A percentile compares a stretch with the other conserved stretches of the same genome.
Evolutionary conservation across 2,797 vertebrate genomes (phyloP).

Genomic region (Neopelma chrysocephalum): DNA sequence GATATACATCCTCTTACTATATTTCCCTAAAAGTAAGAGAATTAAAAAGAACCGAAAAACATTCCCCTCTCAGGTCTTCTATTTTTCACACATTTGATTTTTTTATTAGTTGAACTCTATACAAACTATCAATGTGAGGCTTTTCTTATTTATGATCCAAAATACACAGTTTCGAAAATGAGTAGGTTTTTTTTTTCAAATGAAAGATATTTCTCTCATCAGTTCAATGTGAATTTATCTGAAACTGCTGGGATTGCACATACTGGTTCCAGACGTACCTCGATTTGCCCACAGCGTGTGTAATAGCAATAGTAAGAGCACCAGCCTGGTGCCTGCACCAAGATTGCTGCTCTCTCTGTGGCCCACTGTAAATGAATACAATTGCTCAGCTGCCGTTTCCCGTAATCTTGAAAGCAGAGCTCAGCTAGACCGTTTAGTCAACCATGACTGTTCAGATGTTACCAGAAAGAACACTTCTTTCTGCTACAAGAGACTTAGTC

Average conservation of each 20-base stretch:
- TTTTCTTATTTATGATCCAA: neutral
- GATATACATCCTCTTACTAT: neutral
- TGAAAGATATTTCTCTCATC: neutral
- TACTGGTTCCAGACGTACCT: neutral
- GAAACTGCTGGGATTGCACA: neutral
- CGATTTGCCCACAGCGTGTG: neutral
- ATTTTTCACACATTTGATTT: neutral
- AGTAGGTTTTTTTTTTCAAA: neutral
- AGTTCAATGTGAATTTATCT: neutral
- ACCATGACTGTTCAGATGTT: neutral
- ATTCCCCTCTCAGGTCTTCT: neutral
- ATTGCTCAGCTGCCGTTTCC: neutral
- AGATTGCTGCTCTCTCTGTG: neutral
- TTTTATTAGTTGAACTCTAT: neutral
- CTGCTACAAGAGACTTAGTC: neutral
- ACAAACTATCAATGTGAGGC: neutral
- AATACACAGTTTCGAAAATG: fast-evolving
- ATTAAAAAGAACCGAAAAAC: neutral
- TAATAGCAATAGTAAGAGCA: neutral
- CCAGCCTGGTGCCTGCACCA: neutral
- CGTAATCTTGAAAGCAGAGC: neutral
- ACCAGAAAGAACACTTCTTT: neutral
- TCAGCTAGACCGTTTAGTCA: neutral
- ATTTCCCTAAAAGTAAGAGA: neutral
- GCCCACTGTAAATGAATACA: neutral